Evolutionary conservation across 2,888 invertebrate species (phyloP).

Genomic region (Eupithecia pulchellata): DNA sequence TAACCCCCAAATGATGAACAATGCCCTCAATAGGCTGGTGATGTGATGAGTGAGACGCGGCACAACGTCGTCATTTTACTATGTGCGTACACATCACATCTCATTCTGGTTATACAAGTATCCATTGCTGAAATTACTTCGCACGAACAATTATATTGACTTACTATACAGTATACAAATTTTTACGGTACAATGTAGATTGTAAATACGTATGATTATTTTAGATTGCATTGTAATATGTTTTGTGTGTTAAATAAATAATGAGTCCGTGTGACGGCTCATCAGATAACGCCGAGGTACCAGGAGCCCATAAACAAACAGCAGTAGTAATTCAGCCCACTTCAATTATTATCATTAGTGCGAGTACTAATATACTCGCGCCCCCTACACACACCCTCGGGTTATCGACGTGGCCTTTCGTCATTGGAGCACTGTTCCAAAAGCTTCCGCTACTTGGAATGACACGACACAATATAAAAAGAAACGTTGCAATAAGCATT

Average conservation of each 20-base stretch:
- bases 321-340: not conserved
- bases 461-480: not conserved
- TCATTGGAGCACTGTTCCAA: not conserved
- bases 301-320: constrained; percentile 5
- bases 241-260: no score
- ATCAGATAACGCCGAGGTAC: constrained; percentile 17
- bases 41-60: no score
- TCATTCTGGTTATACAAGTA: not conserved
- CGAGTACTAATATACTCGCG: not conserved
- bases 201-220: no score
- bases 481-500: not conserved
- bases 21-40: no score
- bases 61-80: no score
- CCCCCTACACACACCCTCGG: not conserved
- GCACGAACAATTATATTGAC: no score
- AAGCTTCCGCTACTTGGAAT: not conserved
- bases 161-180: no score
- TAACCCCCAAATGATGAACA: no score
- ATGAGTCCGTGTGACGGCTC: not conserved
- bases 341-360: constrained; percentile 14
- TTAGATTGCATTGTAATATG: no score
- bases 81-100: not conserved
- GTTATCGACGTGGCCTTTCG: not conserved
- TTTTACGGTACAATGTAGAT: no score
- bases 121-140: no score